phyloP scores from a whole-genome alignment of 2,888 invertebrate genomes.

The Vannuccia rotundouncinata region DNA sequence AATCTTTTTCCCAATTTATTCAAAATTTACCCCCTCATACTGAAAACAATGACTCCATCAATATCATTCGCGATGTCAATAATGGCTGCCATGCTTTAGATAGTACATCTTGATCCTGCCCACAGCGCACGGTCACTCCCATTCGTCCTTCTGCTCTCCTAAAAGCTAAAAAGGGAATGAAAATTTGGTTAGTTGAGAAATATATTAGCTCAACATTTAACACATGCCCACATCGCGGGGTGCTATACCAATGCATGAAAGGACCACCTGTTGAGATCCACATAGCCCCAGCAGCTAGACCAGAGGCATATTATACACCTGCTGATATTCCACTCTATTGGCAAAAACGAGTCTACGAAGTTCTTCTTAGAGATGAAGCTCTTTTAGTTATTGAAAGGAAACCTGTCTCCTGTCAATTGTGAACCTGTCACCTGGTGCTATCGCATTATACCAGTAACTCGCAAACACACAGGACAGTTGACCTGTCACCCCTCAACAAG shows the following conservation, averaged over 20 bases:
- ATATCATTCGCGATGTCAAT: too few species aligned
- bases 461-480: background rate
- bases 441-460: background rate
- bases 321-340: constrained; percentile 3
- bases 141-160: too few species aligned
- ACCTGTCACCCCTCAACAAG: background rate
- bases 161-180: too few species aligned
- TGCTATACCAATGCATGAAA: background rate
- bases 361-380: background rate
- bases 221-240: background rate
- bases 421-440: background rate
- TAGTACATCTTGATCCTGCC: too few species aligned
- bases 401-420: background rate
- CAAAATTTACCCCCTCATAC: too few species aligned
- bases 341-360: background rate
- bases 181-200: too few species aligned
- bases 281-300: background rate
- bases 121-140: too few species aligned
- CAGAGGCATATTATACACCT: background rate
- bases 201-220: background rate
- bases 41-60: too few species aligned
- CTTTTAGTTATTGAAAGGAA: background rate
- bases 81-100: too few species aligned
- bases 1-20: too few species aligned
- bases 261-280: constrained; percentile 3